phyloP scores from a whole-genome alignment of 1,140 invertebrate species.

The Eubasilissa regina region DNA sequence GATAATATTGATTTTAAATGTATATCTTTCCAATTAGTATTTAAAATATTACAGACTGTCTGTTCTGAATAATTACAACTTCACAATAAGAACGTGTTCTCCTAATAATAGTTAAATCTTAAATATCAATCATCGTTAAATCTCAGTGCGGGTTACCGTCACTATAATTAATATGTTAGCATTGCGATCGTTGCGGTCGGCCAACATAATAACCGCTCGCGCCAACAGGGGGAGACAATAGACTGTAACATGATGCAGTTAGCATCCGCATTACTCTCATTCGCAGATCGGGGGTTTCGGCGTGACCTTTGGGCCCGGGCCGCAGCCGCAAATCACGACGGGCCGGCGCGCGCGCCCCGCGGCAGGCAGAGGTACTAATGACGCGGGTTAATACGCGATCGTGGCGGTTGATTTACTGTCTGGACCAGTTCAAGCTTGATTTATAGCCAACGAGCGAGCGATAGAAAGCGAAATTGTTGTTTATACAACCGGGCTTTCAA shows the following conservation, averaged over 20 bases:
- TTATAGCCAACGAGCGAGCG: conserved; percentile 7
- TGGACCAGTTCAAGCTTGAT: conserved; percentile 10
- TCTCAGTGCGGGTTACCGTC: too few relatives aligned
- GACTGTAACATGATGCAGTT: conserved; percentile 29
- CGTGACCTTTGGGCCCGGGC: neutral
- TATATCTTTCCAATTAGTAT: too few relatives aligned
- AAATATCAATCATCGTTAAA: too few relatives aligned
- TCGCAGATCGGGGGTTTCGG: neutral
- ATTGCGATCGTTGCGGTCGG: conserved; percentile 12
- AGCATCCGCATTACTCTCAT: conserved; percentile 25
- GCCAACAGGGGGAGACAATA: conserved; percentile 18
- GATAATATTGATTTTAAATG: too few relatives aligned
- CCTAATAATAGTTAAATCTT: too few relatives aligned
- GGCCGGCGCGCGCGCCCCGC: neutral
- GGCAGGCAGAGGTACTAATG: neutral
- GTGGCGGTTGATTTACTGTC: neutral
- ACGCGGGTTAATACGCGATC: conserved; percentile 12
- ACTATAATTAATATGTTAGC: conserved; percentile 9
- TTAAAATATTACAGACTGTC: too few relatives aligned
- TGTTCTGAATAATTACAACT: too few relatives aligned
- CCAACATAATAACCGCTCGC: conserved; percentile 22
- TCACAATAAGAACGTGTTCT: too few relatives aligned
- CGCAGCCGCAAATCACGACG: conserved; percentile 11
- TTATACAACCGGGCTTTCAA: conserved; percentile 15
- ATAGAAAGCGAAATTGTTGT: conserved; percentile 32